Percentiles rank a stretch among this genome's conserved stretches.
Evolutionary conservation across 2,797 vertebrate species (phyloP).

Genomic region (Xenentodon cancila): DNA sequence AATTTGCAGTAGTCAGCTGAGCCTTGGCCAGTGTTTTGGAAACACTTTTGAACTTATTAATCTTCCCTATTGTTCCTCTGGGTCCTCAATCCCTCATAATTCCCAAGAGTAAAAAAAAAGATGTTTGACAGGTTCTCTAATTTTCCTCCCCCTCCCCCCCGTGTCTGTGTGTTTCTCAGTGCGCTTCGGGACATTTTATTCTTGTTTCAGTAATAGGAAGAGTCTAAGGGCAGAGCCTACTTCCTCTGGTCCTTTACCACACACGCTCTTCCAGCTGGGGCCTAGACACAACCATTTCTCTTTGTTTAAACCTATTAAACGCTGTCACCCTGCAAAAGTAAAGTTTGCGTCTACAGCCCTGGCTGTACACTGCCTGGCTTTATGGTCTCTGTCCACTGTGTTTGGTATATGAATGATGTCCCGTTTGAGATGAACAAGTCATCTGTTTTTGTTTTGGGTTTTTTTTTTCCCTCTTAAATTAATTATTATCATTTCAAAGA

Average conservation of each 20-base stretch:
- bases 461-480: constrained; percentile 5
- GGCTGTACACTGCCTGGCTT: background rate
- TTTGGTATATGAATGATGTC: constrained; percentile 8
- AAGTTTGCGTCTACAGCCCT: background rate
- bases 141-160: constrained; percentile 20
- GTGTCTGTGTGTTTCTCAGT: constrained; percentile 9
- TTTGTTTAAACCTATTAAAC: constrained; percentile 20
- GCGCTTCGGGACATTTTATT: constrained; percentile 24
- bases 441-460: background rate
- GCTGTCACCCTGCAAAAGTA: background rate
- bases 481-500: constrained; percentile 8
- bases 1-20: background rate
- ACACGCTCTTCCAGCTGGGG: constrained; percentile 11
- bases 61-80: constrained; percentile 42
- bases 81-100: constrained; percentile 41
- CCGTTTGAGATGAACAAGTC: constrained; percentile 5
- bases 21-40: constrained; percentile 51
- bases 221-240: constrained; percentile 8
- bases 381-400: background rate
- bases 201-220: constrained; percentile 22
- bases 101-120: constrained; percentile 51
- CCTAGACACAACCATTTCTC: constrained; percentile 6
- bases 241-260: constrained; percentile 24
- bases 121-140: constrained; percentile 37
- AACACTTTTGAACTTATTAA: constrained; percentile 41